Base-by-base conservation (phyloP, 2,797 vertebrate species). In the Alcedo quadribrachys region DNA sequence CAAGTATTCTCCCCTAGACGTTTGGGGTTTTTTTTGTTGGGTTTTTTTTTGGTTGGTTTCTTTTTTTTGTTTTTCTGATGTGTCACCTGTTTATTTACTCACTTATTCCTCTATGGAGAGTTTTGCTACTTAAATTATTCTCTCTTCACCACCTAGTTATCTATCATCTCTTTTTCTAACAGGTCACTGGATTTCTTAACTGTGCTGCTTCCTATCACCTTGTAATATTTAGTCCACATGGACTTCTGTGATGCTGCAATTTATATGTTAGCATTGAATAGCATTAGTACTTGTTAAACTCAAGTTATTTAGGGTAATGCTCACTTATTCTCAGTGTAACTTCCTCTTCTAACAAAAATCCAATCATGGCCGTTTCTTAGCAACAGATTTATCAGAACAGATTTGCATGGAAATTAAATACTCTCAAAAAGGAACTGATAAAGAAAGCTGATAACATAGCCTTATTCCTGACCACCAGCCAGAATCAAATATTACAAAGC, bases 371-470 rank as follows among this genome's bases (percentile, higher is more conserved):
- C 76, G 87, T 91, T 92, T 70, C 92, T 92, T 92, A 95, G 93
- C 92, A 95, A 95, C 92, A 79, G 60, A 62, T 81, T 85, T 61
- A 81, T 66, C 20, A 33, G 91, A 89, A 82, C 25, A 87, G 48
- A 85, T 91, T 92, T 92, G 68, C 60, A 94, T 67, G 57, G 87
- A 71, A 92, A 89, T 87, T 15, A 92, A 87, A 87, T 62, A 68
- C 28, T 82, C 45, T 89, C 43, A 83, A 58, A 87, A 85, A 89
- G 22, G 14, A 91, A 60, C 58, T 53, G 43, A 22, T 83, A 71
- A 71, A 87, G 65, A 27, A 53, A 80, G 42, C 28, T 50, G 28
- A n/a, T 46, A 82, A 51, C 15, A 40, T 5, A 71, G 35, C 12
- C 58, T 83, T 62, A 73, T 43, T 85, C 35, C 73, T 65, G 32